phyloP scores from a whole-genome alignment of 2,113 vertebrate species.

The Setophaga coronata region DNA sequence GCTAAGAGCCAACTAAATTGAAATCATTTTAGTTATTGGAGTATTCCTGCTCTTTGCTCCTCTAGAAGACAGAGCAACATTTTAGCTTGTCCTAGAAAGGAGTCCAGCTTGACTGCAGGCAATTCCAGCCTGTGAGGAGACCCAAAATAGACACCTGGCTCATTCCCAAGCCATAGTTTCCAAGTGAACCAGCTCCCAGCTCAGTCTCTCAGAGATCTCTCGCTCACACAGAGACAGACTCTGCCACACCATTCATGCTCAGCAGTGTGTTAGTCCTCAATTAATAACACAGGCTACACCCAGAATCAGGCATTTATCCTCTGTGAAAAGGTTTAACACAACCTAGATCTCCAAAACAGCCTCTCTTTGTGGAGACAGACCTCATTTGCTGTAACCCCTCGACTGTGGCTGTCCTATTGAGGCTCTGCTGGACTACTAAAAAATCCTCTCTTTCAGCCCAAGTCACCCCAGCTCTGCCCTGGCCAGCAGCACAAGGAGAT shows the following conservation, averaged over 20 bases:
- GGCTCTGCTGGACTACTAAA: neutral
- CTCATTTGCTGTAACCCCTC: neutral
- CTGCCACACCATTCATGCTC: neutral
- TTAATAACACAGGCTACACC: neutral
- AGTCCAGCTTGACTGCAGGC: neutral
- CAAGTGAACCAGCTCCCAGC: slow-evolving; percentile 15
- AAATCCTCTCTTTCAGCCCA: neutral
- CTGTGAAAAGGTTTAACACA: neutral
- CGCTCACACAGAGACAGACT: neutral
- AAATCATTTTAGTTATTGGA: neutral
- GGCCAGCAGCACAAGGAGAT: neutral
- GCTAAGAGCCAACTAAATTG: neutral
- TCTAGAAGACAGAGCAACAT: neutral
- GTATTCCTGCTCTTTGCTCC: neutral
- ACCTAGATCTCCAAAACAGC: neutral
- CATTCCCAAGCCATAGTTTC: slow-evolving; percentile 25
- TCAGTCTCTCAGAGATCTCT: neutral
- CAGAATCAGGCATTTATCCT: neutral
- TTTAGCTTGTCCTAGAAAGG: neutral
- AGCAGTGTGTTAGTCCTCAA: neutral
- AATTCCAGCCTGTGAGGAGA: neutral
- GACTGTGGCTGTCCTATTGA: neutral
- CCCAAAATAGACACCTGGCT: slow-evolving; percentile 44
- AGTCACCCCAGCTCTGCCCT: rapidly evolving
- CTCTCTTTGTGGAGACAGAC: neutral